A percentile compares a stretch with the other conserved stretches of the same genome.
Conservation (phyloP, 2,888 invertebrate genomes). For the Bruchidius siliquastri region DNA sequence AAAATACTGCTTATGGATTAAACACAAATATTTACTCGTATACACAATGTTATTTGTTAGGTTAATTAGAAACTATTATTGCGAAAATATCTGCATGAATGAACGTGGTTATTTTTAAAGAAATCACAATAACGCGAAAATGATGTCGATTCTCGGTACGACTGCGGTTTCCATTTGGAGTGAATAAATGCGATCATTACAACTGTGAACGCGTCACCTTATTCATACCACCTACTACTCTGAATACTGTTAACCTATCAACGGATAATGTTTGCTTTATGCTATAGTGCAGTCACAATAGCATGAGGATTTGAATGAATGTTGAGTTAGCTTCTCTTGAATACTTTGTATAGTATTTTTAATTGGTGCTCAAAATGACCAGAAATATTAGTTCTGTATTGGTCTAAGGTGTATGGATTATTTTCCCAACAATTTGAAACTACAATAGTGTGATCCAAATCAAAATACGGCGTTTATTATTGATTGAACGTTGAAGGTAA, state of each 20-base stretch:
- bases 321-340: no score
- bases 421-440: no score
- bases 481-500: no score
- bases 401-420: no score
- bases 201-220: not conserved
- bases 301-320: not conserved
- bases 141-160: not conserved
- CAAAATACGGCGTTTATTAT: no score
- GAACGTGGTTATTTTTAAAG: not conserved
- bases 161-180: not conserved
- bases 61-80: not conserved
- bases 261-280: not conserved
- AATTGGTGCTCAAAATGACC: no score
- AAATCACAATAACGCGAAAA: not conserved
- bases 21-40: no score
- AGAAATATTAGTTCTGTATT: no score
- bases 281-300: not conserved
- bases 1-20: no score
- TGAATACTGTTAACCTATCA: not conserved
- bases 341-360: no score
- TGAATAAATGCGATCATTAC: not conserved
- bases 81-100: not conserved
- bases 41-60: no score
- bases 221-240: not conserved
- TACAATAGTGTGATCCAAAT: no score